Evolutionary conservation across 2,888 invertebrate species (phyloP).

Genomic region (Nineta flava): DNA sequence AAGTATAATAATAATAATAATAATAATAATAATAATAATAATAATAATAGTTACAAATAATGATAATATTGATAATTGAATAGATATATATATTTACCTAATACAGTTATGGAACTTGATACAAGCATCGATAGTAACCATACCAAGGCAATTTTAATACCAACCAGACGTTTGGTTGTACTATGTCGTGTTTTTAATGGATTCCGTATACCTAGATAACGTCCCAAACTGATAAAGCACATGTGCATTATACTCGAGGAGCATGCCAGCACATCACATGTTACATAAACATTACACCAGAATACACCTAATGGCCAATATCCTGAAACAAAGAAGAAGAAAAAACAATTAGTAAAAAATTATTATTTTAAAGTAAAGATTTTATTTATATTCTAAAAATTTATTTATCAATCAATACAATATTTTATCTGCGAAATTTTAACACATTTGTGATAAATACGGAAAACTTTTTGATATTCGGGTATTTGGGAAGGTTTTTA

Average conservation of each 20-base stretch:
- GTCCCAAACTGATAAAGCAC: conserved; percentile 80
- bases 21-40: too few relatives aligned
- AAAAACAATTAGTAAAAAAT: too few relatives aligned
- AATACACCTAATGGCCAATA: conserved; percentile 84
- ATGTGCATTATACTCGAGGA: conserved; percentile 93
- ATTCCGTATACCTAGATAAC: conserved; percentile 78
- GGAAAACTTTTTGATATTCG: too few relatives aligned
- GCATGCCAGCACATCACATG: conserved; percentile 91
- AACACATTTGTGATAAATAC: too few relatives aligned
- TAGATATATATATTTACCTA: conserved; percentile 43
- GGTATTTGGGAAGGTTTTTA: too few relatives aligned
- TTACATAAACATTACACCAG: conserved; percentile 90
- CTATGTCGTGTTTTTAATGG: conserved; percentile 75
- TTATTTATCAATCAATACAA: background rate
- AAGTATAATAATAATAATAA: too few relatives aligned
- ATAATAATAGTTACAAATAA: too few relatives aligned
- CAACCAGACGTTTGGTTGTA: conserved; percentile 65
- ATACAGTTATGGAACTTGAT: conserved; percentile 68
- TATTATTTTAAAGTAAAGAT: background rate
- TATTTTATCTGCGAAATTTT: background rate
- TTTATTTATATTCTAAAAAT: conserved; percentile 1
- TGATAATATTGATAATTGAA: too few relatives aligned
- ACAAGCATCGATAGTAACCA: conserved; percentile 85
- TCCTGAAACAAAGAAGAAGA: conserved; percentile 38
- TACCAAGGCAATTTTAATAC: conserved; percentile 78